A percentile compares a stretch with the other conserved stretches of the same genome.
These are phyloP conservation scores for Coelogynopora nodosa DNA, from an alignment of 2,888 invertebrate genomes.

Conservation along the genomic window DNA sequence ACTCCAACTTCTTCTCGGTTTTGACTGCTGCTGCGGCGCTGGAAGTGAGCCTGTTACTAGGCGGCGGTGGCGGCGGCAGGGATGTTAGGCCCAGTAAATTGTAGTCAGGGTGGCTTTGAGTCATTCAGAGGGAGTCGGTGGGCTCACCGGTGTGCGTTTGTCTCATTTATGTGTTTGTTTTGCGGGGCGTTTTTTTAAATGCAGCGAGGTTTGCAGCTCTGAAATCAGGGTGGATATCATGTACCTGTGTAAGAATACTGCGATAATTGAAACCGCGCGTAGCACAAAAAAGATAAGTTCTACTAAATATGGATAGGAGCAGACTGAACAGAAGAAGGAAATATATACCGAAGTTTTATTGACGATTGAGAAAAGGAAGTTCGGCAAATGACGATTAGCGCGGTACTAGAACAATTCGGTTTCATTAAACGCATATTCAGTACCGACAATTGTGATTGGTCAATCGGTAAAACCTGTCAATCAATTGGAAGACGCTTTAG, in stretches of 20 bases:
- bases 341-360: background rate
- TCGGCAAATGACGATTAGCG: background rate
- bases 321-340: background rate
- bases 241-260: too few species aligned
- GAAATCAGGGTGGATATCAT: too few species aligned
- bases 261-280: background rate
- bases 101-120: background rate
- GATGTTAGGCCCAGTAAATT: background rate
- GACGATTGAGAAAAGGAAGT: background rate
- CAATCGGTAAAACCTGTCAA: background rate
- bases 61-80: too few species aligned
- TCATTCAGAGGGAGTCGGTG: background rate
- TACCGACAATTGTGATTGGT: background rate
- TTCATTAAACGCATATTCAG: background rate
- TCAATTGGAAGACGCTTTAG: background rate
- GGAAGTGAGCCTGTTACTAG: too few species aligned
- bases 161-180: too few species aligned
- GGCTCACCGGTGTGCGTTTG: too few species aligned
- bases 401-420: too few species aligned
- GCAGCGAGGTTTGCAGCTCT: too few species aligned
- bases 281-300: background rate
- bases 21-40: too few species aligned
- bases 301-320: too few species aligned
- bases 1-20: too few species aligned
- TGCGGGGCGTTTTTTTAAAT: too few species aligned